Base-by-base conservation (phyloP, 2,888 invertebrate species). In the Acheta domesticus region DNA sequence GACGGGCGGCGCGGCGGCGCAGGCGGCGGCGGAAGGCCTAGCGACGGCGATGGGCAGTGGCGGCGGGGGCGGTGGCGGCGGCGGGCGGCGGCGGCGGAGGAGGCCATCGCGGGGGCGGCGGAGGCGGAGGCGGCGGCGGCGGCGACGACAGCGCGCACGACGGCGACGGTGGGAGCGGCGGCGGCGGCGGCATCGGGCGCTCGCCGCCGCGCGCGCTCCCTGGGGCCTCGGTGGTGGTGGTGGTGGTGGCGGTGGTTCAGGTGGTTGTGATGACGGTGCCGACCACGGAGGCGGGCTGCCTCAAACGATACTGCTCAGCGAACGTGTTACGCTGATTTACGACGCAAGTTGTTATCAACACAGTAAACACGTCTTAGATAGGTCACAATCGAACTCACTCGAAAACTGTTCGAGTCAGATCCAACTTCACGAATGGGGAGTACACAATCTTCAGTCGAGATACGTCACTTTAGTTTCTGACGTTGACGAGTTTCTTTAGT, bases 191-290 rank as follows among this genome's bases (percentile, higher is more conserved):
- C 62, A 62, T 62, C 62, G 62, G 62, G 3, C 12, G 14, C n/a
- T 62, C 16, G 16, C 62, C 62, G 62, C 62, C 62, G 62, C 62
- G 62, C 16, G 16, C 62, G 62, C 62, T n/a, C 14, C 21, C 21
- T 50, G 74, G 83, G 79, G 12, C 80, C 80, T 36, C 86, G 85
- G 80, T 86, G 86, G 80, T 84, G 87, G 84, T 4, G 36, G 36
- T 36, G 36, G 84, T 85, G 84, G 81, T 86, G 86, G 81, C 85
- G 87, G 81, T 86, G 87, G 83, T 87, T 84, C 5, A 85, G 86
- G 1, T 85, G 48, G 86, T 86, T 75, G 86, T 86, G 49, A 85
- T 84, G 1, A 86, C 85, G 14, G 86, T 85, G 88, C 88, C 87
- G 82, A 86, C 85, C 87, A 84, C 85, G 86, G 84, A 82, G 86